Percentiles rank a stretch among this genome's conserved stretches.
These are phyloP conservation scores for Troglohyphantes excavatus DNA, from an alignment of 2,888 invertebrate genomes.

Conservation along the genomic window DNA sequence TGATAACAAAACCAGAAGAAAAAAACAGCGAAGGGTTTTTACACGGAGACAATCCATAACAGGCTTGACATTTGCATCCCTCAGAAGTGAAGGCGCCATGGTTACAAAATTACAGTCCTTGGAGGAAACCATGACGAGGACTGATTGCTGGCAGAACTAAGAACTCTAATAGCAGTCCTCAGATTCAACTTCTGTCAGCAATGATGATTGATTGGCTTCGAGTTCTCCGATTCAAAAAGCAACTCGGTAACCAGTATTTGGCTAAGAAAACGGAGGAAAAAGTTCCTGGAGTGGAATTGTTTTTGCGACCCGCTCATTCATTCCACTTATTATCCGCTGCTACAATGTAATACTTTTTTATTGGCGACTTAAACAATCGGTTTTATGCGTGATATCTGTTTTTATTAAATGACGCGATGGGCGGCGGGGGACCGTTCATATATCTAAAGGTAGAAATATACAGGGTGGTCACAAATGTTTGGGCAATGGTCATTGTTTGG, in stretches of 20 bases:
- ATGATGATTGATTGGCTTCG: conserved; percentile 73
- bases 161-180: conserved; percentile 73
- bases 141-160: conserved; percentile 73
- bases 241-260: conserved; percentile 72
- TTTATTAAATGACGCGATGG: conserved; percentile 68
- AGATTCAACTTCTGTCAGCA: conserved; percentile 76
- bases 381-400: conserved; percentile 78
- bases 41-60: conserved; percentile 72
- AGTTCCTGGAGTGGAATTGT: conserved; percentile 50
- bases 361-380: conserved; percentile 67
- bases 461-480: too few species aligned
- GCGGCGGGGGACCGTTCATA: conserved; percentile 38
- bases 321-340: conserved; percentile 49
- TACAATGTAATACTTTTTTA: conserved; percentile 75
- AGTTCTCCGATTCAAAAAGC: conserved; percentile 69
- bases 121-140: conserved; percentile 54
- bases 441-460: background rate
- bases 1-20: background rate
- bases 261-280: conserved; percentile 30
- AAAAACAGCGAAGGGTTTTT: conserved; percentile 3
- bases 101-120: conserved; percentile 66
- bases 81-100: conserved; percentile 39
- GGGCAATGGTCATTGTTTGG: too few species aligned
- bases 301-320: conserved; percentile 46
- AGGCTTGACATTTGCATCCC: conserved; percentile 70